These are phyloP conservation scores for Ctenopoma kingsleyae DNA, from an alignment of 2,797 vertebrate genomes.

Conservation along the genomic window DNA sequence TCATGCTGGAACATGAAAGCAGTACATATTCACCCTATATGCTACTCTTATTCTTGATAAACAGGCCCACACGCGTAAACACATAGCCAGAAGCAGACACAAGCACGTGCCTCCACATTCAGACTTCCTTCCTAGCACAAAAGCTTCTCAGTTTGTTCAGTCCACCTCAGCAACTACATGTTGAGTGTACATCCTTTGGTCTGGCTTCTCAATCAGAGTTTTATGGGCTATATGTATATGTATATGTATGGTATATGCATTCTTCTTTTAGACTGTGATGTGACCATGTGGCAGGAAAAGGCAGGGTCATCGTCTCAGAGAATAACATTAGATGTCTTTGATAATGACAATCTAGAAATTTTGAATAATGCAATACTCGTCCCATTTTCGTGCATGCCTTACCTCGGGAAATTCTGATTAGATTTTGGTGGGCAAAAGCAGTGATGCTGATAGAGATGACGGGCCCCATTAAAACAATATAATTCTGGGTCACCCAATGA, in stretches of 20 bases:
- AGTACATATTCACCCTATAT: constrained; percentile 4
- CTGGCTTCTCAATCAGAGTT: constrained; percentile 29
- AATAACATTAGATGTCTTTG: too few species aligned
- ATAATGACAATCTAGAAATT: too few species aligned
- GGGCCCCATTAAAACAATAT: too few species aligned
- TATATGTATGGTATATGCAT: constrained; percentile 2
- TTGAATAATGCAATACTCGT: too few species aligned
- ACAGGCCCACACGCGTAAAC: constrained; percentile 3
- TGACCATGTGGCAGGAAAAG: constrained; percentile 2
- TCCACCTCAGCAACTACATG: constrained; percentile 16
- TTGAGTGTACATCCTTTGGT: constrained; percentile 1
- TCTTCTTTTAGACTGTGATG: too few species aligned
- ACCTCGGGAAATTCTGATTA: too few species aligned
- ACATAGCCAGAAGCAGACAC: not conserved
- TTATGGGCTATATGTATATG: constrained; percentile 7
- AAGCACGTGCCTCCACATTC: not conserved
- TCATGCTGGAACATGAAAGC: constrained; percentile 25
- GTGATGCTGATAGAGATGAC: too few species aligned
- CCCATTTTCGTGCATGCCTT: too few species aligned
- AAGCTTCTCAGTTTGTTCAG: constrained; percentile 39
- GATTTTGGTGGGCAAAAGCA: too few species aligned
- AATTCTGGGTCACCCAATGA: too few species aligned
- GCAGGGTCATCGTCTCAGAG: too few species aligned
- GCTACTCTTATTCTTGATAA: not conserved
- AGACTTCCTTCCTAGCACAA: constrained; percentile 12